phyloP scores from a whole-genome alignment of 2,888 invertebrate genomes.

The Troides helena region DNA sequence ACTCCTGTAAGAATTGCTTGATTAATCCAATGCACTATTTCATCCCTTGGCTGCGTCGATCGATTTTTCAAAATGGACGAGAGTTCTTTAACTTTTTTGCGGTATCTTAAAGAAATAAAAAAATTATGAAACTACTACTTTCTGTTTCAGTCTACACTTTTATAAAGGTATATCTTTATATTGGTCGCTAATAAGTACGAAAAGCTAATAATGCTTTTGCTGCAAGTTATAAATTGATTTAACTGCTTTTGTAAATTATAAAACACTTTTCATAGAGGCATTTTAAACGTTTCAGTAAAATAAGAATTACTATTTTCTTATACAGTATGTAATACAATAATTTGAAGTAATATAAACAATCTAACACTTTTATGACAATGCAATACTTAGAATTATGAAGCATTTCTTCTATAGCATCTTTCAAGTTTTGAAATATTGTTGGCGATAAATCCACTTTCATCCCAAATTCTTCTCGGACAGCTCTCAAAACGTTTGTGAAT shows the following conservation, averaged over 20 bases:
- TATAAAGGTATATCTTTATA: too few relatives aligned
- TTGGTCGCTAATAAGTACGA: too few relatives aligned
- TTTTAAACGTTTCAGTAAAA: too few relatives aligned
- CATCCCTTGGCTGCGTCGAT: conserved; percentile 36
- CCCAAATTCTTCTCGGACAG: conserved; percentile 49
- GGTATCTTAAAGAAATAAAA: conserved; percentile 23
- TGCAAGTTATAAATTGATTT: too few relatives aligned
- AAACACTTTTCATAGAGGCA: too few relatives aligned
- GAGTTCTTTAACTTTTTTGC: conserved; percentile 1
- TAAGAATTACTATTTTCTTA: too few relatives aligned
- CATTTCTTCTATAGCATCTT: conserved; percentile 46
- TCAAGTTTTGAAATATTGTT: conserved; percentile 43
- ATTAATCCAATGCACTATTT: conserved; percentile 47
- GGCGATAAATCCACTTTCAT: conserved; percentile 44
- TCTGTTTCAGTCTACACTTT: too few relatives aligned
- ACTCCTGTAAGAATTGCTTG: conserved; percentile 45
- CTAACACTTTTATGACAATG: neutral
- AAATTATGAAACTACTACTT: too few relatives aligned
- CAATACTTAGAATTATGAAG: conserved; percentile 46
- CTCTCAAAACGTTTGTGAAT: conserved; percentile 47
- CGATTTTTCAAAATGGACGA: conserved; percentile 1
- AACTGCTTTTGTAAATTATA: too few relatives aligned
- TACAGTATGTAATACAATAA: too few relatives aligned
- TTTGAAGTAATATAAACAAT: too few relatives aligned
- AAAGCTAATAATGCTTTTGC: too few relatives aligned